Evolutionary conservation across 1,140 invertebrate genomes (phyloP).

Genomic region (Meloidogyne floridensis): DNA sequence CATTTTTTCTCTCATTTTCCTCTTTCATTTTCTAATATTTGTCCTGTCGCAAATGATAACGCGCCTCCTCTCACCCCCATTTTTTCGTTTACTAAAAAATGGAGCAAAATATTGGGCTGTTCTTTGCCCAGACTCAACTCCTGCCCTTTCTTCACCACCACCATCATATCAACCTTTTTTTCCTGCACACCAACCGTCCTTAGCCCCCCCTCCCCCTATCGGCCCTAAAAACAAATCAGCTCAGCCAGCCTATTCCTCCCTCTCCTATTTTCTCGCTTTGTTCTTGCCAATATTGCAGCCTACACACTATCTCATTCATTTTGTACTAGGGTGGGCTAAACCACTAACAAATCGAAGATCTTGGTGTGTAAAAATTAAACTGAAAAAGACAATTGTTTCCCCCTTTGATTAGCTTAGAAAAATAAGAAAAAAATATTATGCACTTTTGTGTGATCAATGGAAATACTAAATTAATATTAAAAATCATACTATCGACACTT

Average conservation of each 20-base stretch:
- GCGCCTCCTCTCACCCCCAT: neutral
- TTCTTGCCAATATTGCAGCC: constrained; percentile 19
- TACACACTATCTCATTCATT: neutral
- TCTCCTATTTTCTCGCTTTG: neutral
- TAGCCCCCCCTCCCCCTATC: no score
- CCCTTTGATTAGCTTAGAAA: neutral
- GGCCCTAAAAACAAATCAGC: neutral
- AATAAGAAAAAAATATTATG: neutral
- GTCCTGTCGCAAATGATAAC: constrained; percentile 8
- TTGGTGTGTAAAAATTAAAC: neutral
- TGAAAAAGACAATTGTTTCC: neutral
- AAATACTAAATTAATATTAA: neutral
- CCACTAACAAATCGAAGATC: neutral
- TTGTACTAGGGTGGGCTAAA: neutral
- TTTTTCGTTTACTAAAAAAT: neutral
- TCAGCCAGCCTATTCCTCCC: neutral
- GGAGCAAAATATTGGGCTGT: neutral
- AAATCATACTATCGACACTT: no score
- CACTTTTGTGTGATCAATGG: neutral
- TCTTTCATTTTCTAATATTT: constrained; percentile 5
- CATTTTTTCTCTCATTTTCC: neutral
- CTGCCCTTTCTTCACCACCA: neutral
- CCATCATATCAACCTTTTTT: neutral
- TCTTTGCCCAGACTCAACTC: constrained; percentile 7
- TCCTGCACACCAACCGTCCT: neutral